phyloP scores from a whole-genome alignment of 2,888 invertebrate species.

The Scaptomyza reducta region DNA sequence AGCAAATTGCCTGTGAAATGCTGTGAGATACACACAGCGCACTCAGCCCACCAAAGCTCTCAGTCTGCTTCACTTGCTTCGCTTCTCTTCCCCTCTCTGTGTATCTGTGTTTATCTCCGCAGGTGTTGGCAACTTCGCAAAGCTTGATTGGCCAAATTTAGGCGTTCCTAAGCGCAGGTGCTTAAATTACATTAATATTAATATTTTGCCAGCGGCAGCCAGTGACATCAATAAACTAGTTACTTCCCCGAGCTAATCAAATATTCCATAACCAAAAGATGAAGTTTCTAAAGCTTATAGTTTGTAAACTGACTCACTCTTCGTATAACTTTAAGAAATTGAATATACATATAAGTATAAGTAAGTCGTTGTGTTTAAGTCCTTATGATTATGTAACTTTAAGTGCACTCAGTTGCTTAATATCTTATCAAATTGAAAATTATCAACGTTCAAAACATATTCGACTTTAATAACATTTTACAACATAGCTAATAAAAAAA shows the following conservation, averaged over 20 bases:
- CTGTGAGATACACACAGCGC: conserved; percentile 29
- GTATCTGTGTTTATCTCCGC: conserved; percentile 12
- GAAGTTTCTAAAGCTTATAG: conserved; percentile 10
- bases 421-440: neutral
- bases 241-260: conserved; percentile 61
- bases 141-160: conserved; percentile 59
- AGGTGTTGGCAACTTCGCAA: conserved; percentile 56
- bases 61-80: neutral
- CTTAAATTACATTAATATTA: conserved; percentile 69
- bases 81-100: neutral
- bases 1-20: conserved; percentile 51
- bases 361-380: neutral
- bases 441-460: neutral
- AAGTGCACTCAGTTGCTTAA: neutral
- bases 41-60: neutral
- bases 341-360: too few species aligned
- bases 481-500: conserved; percentile 1
- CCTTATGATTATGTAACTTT: neutral
- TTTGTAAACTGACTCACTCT: neutral
- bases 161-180: conserved; percentile 41
- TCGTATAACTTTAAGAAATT: neutral
- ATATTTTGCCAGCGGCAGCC: conserved; percentile 56
- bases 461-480: neutral
- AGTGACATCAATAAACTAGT: conserved; percentile 66
- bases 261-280: conserved; percentile 32